phyloP scores from a whole-genome alignment of 2,113 vertebrate species.

The Argyrosomus japonicus region DNA sequence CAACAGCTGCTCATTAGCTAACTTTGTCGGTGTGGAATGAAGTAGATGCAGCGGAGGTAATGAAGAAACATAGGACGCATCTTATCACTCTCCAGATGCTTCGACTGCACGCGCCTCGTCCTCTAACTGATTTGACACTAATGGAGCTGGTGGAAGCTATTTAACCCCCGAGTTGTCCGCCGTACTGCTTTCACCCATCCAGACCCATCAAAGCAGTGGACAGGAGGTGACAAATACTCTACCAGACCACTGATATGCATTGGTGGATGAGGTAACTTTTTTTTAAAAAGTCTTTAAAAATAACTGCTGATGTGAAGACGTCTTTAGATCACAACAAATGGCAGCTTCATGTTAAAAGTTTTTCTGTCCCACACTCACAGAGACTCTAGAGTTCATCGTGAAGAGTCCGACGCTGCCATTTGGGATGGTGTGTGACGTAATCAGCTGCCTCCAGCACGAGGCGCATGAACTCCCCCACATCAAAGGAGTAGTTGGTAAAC shows the following conservation, averaged over 20 bases:
- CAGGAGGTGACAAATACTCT: constrained; percentile 15
- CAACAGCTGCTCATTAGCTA: constrained; percentile 77
- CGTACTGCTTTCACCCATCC: constrained; percentile 41
- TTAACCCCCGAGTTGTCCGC: constrained; percentile 21
- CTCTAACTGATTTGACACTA: constrained; percentile 58
- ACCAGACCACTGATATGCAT: constrained; percentile 7
- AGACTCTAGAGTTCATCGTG: constrained; percentile 89
- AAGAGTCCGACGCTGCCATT: constrained; percentile 84
- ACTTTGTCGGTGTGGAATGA: constrained; percentile 64
- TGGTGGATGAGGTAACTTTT: constrained; percentile 11
- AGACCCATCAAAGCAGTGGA: constrained; percentile 21
- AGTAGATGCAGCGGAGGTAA: constrained; percentile 59
- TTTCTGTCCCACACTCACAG: constrained; percentile 13
- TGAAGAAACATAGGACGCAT: constrained; percentile 71
- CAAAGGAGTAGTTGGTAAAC: constrained; percentile 98
- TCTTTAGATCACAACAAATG: background rate
- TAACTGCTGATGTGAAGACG: background rate
- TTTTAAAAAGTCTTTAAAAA: background rate
- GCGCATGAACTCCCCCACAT: constrained; percentile 93
- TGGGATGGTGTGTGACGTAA: constrained; percentile 88
- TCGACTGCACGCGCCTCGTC: constrained; percentile 24
- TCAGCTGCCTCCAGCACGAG: constrained; percentile 91
- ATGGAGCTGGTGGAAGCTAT: constrained; percentile 52
- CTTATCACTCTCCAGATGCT: constrained; percentile 60
- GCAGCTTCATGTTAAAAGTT: constrained; percentile 11